phyloP scores from a whole-genome alignment of 2,797 vertebrate species.

The Scyliorhinus canicula region DNA sequence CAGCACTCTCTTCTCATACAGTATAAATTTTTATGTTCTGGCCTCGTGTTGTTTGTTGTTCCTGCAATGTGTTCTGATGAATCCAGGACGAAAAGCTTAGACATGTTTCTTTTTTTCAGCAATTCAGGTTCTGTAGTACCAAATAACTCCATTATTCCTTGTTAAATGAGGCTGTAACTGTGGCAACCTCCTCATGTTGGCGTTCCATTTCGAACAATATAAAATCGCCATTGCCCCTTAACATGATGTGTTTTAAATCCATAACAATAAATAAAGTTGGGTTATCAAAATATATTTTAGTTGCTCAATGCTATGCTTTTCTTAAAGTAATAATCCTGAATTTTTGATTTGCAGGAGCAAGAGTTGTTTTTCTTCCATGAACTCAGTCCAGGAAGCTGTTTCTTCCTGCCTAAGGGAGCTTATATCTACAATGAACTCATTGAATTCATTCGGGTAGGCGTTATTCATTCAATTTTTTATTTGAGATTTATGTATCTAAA shows the following conservation, averaged over 20 bases:
- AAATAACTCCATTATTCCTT: no score
- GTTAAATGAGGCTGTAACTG: neutral
- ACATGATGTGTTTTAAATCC: neutral
- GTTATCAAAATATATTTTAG: neutral
- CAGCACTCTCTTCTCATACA: no score
- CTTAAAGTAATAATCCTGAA: neutral
- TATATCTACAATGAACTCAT: slow-evolving; percentile 87
- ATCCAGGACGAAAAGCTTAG: no score
- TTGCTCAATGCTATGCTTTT: neutral
- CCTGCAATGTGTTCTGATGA: no score
- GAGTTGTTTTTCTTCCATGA: slow-evolving; percentile 98
- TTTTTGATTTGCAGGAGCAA: slow-evolving; percentile 70
- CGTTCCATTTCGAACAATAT: neutral
- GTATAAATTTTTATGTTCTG: no score
- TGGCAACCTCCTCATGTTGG: neutral
- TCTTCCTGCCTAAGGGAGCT: slow-evolving; percentile 92
- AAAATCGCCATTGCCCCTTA: neutral
- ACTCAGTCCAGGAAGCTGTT: slow-evolving; percentile 95
- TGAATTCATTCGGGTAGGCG: slow-evolving; percentile 86
- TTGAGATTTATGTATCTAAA: neutral
- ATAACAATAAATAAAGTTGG: neutral
- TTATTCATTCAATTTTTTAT: neutral
- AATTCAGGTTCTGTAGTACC: no score
- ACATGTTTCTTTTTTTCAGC: no score
- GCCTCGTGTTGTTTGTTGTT: no score